A percentile compares a stretch with the other conserved stretches of the same genome.
Evolutionary conservation across 2,888 invertebrate species (phyloP).

Genomic region (Phragmatobia fuliginosa): DNA sequence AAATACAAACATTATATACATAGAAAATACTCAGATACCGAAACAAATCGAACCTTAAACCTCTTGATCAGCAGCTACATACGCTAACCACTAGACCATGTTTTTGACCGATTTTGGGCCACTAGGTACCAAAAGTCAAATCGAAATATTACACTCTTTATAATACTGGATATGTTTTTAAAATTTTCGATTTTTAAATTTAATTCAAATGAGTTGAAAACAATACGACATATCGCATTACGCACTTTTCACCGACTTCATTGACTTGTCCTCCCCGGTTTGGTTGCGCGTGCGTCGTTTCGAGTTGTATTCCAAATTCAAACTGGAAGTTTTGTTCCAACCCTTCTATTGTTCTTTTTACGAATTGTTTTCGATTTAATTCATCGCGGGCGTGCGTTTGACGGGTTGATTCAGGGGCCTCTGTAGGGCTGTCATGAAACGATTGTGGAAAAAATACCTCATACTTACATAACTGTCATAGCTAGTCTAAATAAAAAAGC

Average conservation of each 20-base stretch:
- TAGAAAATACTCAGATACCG: too few species aligned
- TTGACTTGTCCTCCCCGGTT: conserved; percentile 49
- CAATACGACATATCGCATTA: conserved; percentile 48
- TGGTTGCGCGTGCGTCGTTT: conserved; percentile 55
- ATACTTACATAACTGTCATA: not conserved
- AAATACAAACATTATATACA: too few species aligned
- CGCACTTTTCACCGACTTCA: conserved; percentile 42
- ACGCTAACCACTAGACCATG: too few species aligned
- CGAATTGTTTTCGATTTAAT: conserved; percentile 59
- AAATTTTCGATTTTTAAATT: conserved; percentile 13
- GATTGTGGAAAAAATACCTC: not conserved
- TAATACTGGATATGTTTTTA: not conserved
- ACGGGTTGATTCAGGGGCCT: conserved; percentile 55
- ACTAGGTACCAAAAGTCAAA: too few species aligned
- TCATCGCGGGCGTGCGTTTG: conserved; percentile 56
- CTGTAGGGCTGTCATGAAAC: conserved; percentile 38
- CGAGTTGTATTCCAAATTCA: conserved; percentile 48
- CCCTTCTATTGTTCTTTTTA: conserved; percentile 58
- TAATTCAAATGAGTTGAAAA: conserved; percentile 37
- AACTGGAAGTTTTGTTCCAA: conserved; percentile 53
- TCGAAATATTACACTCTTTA: too few species aligned
- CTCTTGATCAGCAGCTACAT: too few species aligned
- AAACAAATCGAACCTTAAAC: too few species aligned
- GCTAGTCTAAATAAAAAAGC: too few species aligned
- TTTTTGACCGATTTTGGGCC: too few species aligned